A percentile compares a stretch with the other conserved stretches of the same genome.
Evolutionary conservation across 2,888 invertebrate species (phyloP).

Genomic region (Stenurella melanura): DNA sequence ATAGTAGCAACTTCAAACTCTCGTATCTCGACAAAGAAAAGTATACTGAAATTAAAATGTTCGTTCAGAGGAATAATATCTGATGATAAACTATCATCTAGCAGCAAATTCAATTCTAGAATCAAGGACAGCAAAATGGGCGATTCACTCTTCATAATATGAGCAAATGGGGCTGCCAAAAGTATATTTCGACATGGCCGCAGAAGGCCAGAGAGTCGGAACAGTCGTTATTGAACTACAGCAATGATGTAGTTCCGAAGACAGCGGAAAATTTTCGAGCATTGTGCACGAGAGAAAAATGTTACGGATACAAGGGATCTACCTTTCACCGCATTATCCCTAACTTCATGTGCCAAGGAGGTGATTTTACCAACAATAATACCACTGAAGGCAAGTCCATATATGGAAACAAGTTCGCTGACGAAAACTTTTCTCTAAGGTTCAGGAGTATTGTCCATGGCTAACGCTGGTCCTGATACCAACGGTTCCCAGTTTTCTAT

Average conservation of each 20-base stretch:
- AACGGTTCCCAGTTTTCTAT: slow-evolving; percentile 99
- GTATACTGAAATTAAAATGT: too few species aligned
- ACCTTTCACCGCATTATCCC: slow-evolving; percentile 97
- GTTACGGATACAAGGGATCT: slow-evolving; percentile 94
- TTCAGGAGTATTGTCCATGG: slow-evolving; percentile 95
- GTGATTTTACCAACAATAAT: slow-evolving; percentile 95
- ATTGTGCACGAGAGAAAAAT: slow-evolving; percentile 96
- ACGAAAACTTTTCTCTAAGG: slow-evolving; percentile 97
- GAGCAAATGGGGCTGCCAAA: slow-evolving; percentile 86
- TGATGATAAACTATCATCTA: too few species aligned
- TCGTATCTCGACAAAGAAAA: too few species aligned
- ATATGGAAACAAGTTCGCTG: slow-evolving; percentile 95
- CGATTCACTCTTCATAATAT: too few species aligned
- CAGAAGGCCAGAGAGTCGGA: slow-evolving; percentile 86
- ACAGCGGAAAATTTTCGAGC: slow-evolving; percentile 98
- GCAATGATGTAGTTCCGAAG: slow-evolving; percentile 94
- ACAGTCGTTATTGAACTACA: slow-evolving; percentile 93
- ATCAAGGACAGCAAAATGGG: slow-evolving; percentile 72
- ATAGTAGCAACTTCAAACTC: too few species aligned
- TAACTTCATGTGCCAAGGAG: slow-evolving; percentile 98
- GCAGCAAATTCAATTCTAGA: slow-evolving; percentile 26
- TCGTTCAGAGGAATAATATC: too few species aligned
- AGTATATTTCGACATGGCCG: slow-evolving; percentile 92
- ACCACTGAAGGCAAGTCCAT: slow-evolving; percentile 98
- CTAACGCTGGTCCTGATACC: slow-evolving; percentile 96